These are phyloP conservation scores for Odontesthes bonariensis DNA, from an alignment of 2,113 vertebrate genomes.

Conservation along the genomic window DNA sequence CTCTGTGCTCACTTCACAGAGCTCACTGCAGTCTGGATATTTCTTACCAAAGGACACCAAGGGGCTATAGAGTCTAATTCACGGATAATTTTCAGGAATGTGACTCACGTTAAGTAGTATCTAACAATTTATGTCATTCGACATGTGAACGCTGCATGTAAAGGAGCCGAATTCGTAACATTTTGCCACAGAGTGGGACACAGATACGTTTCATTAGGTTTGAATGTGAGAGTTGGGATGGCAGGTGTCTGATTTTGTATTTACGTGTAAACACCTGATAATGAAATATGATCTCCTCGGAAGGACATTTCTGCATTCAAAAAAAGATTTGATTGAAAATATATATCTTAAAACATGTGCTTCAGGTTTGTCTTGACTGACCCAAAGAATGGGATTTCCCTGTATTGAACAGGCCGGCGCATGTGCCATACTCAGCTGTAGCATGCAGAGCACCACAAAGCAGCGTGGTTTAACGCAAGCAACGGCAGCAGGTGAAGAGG, in stretches of 20 bases:
- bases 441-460: slow-evolving; percentile 1
- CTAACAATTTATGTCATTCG: slow-evolving; percentile 8
- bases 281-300: slow-evolving; percentile 43
- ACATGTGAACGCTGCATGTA: not conserved
- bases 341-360: not conserved
- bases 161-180: not conserved
- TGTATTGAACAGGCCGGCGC: not conserved
- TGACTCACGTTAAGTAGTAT: slow-evolving; percentile 18
- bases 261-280: slow-evolving; percentile 36
- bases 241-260: slow-evolving; percentile 27
- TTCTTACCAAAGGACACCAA: slow-evolving; percentile 1
- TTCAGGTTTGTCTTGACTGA: not conserved
- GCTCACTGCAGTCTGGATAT: slow-evolving; percentile 28
- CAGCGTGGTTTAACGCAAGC: slow-evolving; percentile 33
- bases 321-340: slow-evolving; percentile 12
- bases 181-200: not conserved
- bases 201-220: slow-evolving; percentile 11
- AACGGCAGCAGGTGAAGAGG: slow-evolving; percentile 62
- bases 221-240: slow-evolving; percentile 26
- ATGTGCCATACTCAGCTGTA: not conserved
- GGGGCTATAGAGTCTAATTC: slow-evolving; percentile 17
- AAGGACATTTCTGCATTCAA: slow-evolving; percentile 19
- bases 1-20: slow-evolving; percentile 28
- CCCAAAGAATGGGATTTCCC: not conserved
- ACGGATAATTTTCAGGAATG: slow-evolving; percentile 29